Base-by-base conservation (phyloP, 2,888 invertebrate genomes). In the Adelphocoris suturalis region DNA sequence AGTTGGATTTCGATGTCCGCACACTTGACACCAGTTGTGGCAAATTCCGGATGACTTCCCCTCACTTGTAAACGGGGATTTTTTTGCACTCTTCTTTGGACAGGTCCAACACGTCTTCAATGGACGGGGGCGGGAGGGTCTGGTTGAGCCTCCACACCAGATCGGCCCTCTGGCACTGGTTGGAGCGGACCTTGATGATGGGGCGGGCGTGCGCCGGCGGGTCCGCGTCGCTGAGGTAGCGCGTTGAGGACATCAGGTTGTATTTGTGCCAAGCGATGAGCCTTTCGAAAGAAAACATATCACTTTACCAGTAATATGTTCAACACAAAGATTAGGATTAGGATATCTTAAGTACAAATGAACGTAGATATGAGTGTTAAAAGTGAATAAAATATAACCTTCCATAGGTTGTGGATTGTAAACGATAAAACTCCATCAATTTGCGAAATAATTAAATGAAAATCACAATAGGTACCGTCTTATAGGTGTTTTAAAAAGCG, bases 251-350 rank as follows among this genome's bases (percentile, higher is more conserved):
- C 37, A 28, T 28, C 12, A 88, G n/a, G 23, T 78, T 88, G 78
- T 88, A 88, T n/a, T 88, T 52, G 55, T 88, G 88, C 88, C 88
- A 88, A 27, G 88, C 88, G 23, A 88, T 88, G 48, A 88, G 61
- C 61, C 57, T 23, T 52, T 68, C 27, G 68, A 68, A 19, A 68
- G 68, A 68, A 68, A 23, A 68, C 68, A 68, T 68, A 68, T 68
- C 68, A 68, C 68, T 68, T 68, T 68, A 68, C 23, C 68, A 68
- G 68, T 27, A 68, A 68, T 68, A 68, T 68, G 68, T 68, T 68
- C 23, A 19, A 12, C 68, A 68, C 23, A 23, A 68, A 68, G 11
- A 68, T 68, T 68, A 68, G 9, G 23, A 68, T 68, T 68, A 23
- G 68, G 23, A 7, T 16, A n/a, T 57, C 7, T 37, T 37, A 37